Evolutionary conservation across 2,113 vertebrate genomes (phyloP).

Genomic region (Donacobius atricapilla): DNA sequence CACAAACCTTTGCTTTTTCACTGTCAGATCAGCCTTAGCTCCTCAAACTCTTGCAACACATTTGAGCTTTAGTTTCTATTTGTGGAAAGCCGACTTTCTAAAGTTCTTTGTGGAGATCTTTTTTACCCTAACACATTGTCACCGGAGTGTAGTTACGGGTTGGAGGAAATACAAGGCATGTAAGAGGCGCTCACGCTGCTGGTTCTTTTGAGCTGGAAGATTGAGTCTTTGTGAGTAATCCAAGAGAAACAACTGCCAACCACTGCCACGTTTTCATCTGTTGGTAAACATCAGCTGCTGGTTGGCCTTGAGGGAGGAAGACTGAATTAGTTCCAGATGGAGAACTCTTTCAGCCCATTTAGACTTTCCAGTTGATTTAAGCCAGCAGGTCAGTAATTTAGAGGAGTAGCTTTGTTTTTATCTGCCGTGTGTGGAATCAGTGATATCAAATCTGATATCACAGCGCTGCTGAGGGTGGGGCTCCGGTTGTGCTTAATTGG

Average conservation of each 20-base stretch:
- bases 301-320: constrained; percentile 7
- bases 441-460: not conserved
- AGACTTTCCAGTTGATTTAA: not conserved
- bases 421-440: not conserved
- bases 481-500: not conserved
- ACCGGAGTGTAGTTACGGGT: not conserved
- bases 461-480: not conserved
- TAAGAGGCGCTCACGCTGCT: not conserved
- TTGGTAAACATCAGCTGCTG: constrained; percentile 59
- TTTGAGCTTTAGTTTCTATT: not conserved
- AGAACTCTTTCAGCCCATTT: constrained; percentile 1
- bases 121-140: not conserved
- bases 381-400: constrained; percentile 46
- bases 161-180: not conserved
- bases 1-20: not conserved
- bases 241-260: not conserved
- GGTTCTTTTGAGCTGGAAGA: not conserved
- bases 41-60: not conserved
- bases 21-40: not conserved
- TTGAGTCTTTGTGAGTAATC: not conserved
- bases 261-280: constrained; percentile 58
- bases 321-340: constrained; percentile 49
- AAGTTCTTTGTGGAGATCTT: not conserved
- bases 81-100: fast-evolving
- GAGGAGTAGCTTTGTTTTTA: not conserved